Evolutionary conservation across 2,797 vertebrate genomes (phyloP).

Genomic region (Sardinella longiceps): DNA sequence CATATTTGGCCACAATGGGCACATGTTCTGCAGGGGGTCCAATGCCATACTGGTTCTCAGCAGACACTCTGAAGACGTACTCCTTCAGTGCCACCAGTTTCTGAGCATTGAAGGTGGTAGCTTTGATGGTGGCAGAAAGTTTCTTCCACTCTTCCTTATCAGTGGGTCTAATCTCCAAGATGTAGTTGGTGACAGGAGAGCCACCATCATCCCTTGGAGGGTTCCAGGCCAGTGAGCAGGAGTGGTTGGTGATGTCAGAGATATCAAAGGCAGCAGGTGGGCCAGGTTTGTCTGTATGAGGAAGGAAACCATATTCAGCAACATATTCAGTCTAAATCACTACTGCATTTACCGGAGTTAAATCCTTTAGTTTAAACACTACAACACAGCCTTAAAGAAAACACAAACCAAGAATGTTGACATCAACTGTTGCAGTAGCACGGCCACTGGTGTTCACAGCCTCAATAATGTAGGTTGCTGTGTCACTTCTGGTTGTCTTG

Average conservation of each 20-base stretch:
- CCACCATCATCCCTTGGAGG: conserved; percentile 95
- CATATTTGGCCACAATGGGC: conserved; percentile 93
- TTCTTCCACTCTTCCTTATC: conserved; percentile 97
- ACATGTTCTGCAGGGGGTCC: conserved; percentile 84
- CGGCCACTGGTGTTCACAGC: conserved; percentile 92
- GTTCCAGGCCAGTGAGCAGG: conserved; percentile 94
- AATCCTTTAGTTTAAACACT: conserved; percentile 1
- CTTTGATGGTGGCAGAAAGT: conserved; percentile 93
- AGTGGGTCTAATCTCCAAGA: conserved; percentile 84
- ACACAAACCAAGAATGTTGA: conserved; percentile 91
- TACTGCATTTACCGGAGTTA: background rate
- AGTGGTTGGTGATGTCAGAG: conserved; percentile 92
- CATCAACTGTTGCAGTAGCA: conserved; percentile 93
- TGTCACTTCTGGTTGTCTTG: conserved; percentile 90
- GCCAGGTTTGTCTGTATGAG: conserved; percentile 90
- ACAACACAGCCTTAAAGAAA: conserved; percentile 6
- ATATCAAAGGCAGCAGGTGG: conserved; percentile 97
- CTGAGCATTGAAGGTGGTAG: conserved; percentile 89
- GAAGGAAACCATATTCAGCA: conserved; percentile 24
- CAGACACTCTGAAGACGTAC: conserved; percentile 93
- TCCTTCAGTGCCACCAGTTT: conserved; percentile 91
- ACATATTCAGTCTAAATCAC: background rate
- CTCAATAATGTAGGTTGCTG: conserved; percentile 96
- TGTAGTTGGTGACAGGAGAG: conserved; percentile 92
- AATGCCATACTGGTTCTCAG: conserved; percentile 97